Percentiles rank a stretch among this genome's conserved stretches.
These are phyloP conservation scores for Hylomyscus alleni DNA, from an alignment of 2,797 vertebrate genomes.

Conservation along the genomic window DNA sequence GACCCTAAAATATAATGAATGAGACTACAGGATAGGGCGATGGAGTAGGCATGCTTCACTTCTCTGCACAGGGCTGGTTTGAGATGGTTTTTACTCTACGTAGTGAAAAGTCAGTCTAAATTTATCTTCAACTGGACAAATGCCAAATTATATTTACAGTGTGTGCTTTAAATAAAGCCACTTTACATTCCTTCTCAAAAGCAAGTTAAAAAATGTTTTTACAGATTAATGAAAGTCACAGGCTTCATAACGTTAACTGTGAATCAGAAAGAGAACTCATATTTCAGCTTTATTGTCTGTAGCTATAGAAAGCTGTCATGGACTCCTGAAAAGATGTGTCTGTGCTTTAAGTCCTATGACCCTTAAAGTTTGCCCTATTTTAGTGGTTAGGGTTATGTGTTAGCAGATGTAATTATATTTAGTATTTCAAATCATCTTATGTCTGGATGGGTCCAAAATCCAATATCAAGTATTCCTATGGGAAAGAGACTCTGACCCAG, in stretches of 20 bases:
- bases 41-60: too few relatives aligned
- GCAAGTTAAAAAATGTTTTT: background rate
- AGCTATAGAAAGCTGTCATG: background rate
- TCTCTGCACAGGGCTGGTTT: background rate
- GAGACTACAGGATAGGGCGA: background rate
- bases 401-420: background rate
- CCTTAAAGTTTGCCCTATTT: background rate
- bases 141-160: background rate
- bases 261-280: background rate
- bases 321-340: background rate
- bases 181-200: conserved; percentile 43
- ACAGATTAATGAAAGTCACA: conserved; percentile 22
- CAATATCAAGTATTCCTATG: background rate
- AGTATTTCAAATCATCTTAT: background rate
- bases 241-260: background rate
- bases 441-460: background rate
- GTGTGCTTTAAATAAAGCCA: background rate
- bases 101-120: conserved; percentile 36
- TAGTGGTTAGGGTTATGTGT: background rate
- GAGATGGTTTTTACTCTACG: background rate
- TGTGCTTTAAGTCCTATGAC: background rate
- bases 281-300: conserved; percentile 10
- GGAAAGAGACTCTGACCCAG: background rate
- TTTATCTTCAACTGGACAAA: conserved; percentile 13
- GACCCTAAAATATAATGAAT: background rate